A percentile compares a stretch with the other conserved stretches of the same genome.
Evolutionary conservation across 2,888 invertebrate genomes (phyloP).

Genomic region (Mactromeris polynyma): DNA sequence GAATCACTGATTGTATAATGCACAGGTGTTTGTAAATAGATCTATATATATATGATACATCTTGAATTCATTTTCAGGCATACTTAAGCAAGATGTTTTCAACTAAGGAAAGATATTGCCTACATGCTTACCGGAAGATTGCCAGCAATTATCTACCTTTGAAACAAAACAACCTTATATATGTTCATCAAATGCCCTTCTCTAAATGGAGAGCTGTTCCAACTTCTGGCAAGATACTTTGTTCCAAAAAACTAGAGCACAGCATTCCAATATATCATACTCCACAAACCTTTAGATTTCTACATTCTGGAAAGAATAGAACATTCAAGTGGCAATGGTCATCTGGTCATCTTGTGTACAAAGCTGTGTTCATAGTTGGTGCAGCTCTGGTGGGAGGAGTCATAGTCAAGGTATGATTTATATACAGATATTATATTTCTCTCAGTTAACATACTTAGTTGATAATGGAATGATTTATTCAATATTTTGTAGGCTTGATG

Average conservation of each 20-base stretch:
- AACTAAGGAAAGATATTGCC: background rate
- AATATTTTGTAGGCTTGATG: too few species aligned
- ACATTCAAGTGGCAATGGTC: background rate
- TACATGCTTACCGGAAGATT: background rate
- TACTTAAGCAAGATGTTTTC: background rate
- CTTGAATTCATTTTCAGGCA: background rate
- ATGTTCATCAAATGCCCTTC: background rate
- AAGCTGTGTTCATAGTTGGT: background rate
- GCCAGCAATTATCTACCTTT: background rate
- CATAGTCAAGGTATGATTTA: background rate
- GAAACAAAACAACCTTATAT: background rate
- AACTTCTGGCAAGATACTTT: background rate
- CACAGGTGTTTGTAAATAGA: too few species aligned
- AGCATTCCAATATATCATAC: background rate
- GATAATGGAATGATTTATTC: background rate
- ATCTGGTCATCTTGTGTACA: background rate
- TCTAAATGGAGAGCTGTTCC: background rate
- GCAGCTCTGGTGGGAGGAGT: constrained; percentile 8
- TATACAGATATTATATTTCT: background rate
- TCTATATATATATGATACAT: background rate
- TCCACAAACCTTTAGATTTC: background rate
- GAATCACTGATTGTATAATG: too few species aligned
- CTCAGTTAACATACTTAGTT: background rate
- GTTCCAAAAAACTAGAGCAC: background rate
- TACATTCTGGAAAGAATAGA: background rate